Conservation (phyloP, 1,140 invertebrate genomes). For the Melipona quadrifasciata region DNA sequence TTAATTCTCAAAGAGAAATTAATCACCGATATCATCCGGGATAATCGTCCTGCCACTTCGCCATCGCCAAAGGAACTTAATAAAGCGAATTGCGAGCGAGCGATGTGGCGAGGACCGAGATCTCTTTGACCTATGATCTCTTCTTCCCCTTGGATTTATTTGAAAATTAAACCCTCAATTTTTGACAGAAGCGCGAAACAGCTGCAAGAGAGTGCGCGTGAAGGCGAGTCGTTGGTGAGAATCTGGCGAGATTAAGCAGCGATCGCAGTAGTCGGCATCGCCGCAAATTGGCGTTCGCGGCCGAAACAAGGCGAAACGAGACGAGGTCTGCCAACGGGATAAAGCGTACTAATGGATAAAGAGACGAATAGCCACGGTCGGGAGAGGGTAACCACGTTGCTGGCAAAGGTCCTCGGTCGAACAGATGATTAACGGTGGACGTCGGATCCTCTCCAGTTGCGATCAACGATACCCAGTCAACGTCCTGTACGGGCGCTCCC, state of each 20-base stretch:
- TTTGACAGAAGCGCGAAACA: no score
- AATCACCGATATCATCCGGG: neutral
- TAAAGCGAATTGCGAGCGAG: neutral
- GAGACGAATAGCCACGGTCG: constrained; percentile 55
- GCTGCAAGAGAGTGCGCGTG: neutral
- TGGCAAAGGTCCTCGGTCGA: constrained; percentile 49
- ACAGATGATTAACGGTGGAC: constrained; percentile 63
- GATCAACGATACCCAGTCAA: constrained; percentile 55
- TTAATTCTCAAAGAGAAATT: constrained; percentile 4
- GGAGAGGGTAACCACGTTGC: neutral
- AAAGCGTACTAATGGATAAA: constrained; percentile 62
- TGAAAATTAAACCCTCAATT: no score
- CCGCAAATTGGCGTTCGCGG: constrained; percentile 2
- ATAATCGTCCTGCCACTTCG: neutral
- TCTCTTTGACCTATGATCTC: no score
- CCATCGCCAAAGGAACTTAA: neutral
- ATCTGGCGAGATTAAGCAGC: constrained; percentile 1
- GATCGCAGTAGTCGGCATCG: neutral
- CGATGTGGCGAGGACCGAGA: neutral
- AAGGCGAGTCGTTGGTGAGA: neutral
- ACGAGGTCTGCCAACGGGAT: constrained; percentile 12
- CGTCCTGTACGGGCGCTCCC: constrained; percentile 39
- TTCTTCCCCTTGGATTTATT: no score
- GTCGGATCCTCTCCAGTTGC: constrained; percentile 52
- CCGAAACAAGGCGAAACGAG: neutral